A percentile compares a stretch with the other conserved stretches of the same genome.
Conservation (phyloP, 2,797 vertebrate genomes). For the Tenualosa ilisha region DNA sequence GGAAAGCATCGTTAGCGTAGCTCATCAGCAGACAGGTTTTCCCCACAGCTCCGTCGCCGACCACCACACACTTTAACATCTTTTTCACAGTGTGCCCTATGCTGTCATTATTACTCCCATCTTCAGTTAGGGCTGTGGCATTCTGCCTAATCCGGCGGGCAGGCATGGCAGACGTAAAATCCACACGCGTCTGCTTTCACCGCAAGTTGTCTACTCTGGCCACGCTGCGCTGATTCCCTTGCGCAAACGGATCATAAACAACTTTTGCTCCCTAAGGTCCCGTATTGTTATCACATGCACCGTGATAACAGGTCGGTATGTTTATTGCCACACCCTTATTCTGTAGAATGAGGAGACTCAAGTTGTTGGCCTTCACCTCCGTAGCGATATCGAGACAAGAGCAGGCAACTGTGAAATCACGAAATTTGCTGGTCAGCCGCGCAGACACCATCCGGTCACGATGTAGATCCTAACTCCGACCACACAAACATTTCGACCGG, state of each 20-base stretch:
- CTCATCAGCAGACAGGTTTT: conserved; percentile 91
- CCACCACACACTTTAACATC: conserved; percentile 95
- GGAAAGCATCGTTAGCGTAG: conserved; percentile 92
- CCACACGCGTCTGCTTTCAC: conserved; percentile 10
- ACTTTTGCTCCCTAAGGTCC: background rate
- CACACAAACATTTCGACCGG: background rate
- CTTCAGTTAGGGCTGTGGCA: conserved; percentile 42
- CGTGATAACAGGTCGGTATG: conserved; percentile 15
- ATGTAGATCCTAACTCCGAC: conserved; percentile 1
- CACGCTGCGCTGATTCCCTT: conserved; percentile 5
- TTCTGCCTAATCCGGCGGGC: conserved; percentile 41
- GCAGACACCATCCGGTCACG: conserved; percentile 21
- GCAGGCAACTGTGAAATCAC: background rate
- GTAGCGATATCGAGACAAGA: background rate
- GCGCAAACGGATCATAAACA: conserved; percentile 12
- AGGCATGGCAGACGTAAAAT: conserved; percentile 45
- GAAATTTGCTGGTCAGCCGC: background rate
- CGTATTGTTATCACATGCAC: background rate
- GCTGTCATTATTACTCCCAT: conserved; percentile 60
- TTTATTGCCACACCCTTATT: conserved; percentile 25
- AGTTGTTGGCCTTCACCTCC: conserved; percentile 1
- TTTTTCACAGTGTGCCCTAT: conserved; percentile 61
- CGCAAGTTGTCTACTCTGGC: conserved; percentile 11
- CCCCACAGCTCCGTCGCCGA: conserved; percentile 90
- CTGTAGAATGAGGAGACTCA: background rate